These are phyloP conservation scores for Cololabis saira DNA, from an alignment of 2,113 vertebrate genomes.

Conservation along the genomic window DNA sequence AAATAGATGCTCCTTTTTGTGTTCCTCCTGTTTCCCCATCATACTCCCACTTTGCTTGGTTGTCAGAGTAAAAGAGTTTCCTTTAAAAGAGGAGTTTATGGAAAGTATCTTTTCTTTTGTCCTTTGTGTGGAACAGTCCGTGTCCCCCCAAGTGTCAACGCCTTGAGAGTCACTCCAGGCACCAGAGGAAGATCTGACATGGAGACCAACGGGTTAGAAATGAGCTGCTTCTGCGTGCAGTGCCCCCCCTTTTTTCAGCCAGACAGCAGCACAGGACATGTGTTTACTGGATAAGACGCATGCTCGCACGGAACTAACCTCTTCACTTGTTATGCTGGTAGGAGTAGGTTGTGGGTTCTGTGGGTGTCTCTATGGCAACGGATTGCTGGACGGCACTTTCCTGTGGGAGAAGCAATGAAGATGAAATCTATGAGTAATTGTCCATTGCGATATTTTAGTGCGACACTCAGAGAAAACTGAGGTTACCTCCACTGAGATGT, in stretches of 20 bases:
- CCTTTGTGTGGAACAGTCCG: conserved; percentile 59
- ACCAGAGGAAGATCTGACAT: conserved; percentile 54
- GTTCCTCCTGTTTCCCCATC: conserved; percentile 36
- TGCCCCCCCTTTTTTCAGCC: too few relatives aligned
- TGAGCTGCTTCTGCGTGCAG: background rate
- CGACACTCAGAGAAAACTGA: background rate
- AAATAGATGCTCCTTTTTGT: conserved; percentile 60
- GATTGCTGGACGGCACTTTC: conserved; percentile 88
- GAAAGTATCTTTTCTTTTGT: conserved; percentile 61
- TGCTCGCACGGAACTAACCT: conserved; percentile 32
- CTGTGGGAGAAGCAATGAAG: conserved; percentile 66
- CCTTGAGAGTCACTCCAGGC: conserved; percentile 30
- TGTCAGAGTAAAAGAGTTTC: conserved; percentile 52
- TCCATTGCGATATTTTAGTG: background rate
- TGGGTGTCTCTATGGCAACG: conserved; percentile 87
- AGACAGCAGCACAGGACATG: too few relatives aligned
- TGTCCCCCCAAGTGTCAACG: conserved; percentile 20
- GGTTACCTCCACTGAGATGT: conserved; percentile 87
- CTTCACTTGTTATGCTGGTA: conserved; percentile 92
- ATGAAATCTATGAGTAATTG: conserved; percentile 4
- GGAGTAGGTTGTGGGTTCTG: conserved; percentile 88
- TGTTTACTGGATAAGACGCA: background rate
- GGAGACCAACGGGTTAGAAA: conserved; percentile 32
- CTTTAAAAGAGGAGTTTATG: conserved; percentile 64
- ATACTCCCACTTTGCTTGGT: conserved; percentile 51